Evolutionary conservation across 2,888 invertebrate species (phyloP), one percentile per base, ranked within the genome.

Genomic region (Parthenolecanium corni): DNA sequence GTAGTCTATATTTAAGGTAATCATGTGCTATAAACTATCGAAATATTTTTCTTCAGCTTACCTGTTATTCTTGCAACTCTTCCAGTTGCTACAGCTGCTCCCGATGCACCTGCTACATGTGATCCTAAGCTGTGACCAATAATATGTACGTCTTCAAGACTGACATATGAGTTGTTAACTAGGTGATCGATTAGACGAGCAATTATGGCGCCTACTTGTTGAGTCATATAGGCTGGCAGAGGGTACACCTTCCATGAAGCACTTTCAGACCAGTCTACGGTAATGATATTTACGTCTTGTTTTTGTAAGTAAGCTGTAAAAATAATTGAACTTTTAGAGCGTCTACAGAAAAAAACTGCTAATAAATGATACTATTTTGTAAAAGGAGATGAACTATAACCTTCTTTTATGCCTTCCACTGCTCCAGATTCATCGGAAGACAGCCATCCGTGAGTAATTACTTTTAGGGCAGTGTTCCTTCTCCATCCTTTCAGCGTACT

Each of bases 261-360:
- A n/a, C 70, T 64, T 1, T 66, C 64, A 11, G 70, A 72, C 80
- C 80, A 80, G 68, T 79, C 77, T 1, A 79, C 73, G 11, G 73
- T 72, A 24, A 80, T 73, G 2, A 80, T 71, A 66, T 79, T 80
- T 64, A 71, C 74, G 65, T 76, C 71, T 1, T 70, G 73, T n/a
- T 66, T 70, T 9, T 66, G 68, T 20, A 78, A 68, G 65, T 76
- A 78, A 63, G 74, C 76, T 40, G 70, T 20, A 4, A 31, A 31
- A 31, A 9, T 9, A 46, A 62, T 54, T 2, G 12, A 36, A 38
- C 24, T 18, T 44, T 44, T 18, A 18, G 14, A 49, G 4, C 9
- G 12, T 18, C 5, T 49, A 49, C 18, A 9, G 14, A 21, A 23
- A 21, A 49, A 14, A 3, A 49, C 21, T 5, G 18, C 14, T 18